Percentiles rank a stretch among this genome's conserved stretches.
phyloP scores from a whole-genome alignment of 2,113 vertebrate species.

The Glaucidium brasilianum region DNA sequence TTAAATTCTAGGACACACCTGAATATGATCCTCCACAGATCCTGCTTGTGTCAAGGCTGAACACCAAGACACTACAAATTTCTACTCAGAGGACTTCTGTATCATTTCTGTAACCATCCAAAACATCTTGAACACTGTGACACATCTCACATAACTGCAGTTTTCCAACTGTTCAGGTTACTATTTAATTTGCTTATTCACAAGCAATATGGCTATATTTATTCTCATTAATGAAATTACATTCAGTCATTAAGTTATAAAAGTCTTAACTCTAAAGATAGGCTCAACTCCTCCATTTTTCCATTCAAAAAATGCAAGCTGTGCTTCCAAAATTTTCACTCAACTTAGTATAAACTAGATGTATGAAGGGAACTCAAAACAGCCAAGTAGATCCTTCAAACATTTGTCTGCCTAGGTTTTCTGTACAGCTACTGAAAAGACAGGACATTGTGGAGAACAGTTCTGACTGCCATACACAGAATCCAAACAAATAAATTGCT shows the following conservation, averaged over 20 bases:
- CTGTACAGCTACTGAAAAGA: background rate
- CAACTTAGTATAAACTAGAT: background rate
- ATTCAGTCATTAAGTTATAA: background rate
- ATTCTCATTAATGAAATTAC: background rate
- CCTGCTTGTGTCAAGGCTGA: background rate
- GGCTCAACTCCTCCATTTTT: background rate
- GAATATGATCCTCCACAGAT: background rate
- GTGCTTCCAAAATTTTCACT: background rate
- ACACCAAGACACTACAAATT: background rate
- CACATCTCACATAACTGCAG: background rate
- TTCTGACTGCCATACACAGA: background rate
- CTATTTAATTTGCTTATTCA: background rate
- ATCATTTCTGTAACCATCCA: background rate
- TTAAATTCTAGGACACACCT: background rate
- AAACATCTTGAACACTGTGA: background rate
- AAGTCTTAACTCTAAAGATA: background rate
- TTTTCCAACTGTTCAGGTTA: background rate
- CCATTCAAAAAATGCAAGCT: background rate
- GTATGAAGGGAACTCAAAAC: background rate
- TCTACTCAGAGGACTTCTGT: background rate
- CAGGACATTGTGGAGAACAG: background rate
- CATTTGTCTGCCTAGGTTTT: background rate
- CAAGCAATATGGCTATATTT: background rate
- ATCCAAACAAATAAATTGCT: background rate
- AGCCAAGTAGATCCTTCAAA: background rate